Base-by-base conservation (phyloP, 37 sponge, comb jelly and placozoan genomes). In the Cladorhizidae sp. region DNA sequence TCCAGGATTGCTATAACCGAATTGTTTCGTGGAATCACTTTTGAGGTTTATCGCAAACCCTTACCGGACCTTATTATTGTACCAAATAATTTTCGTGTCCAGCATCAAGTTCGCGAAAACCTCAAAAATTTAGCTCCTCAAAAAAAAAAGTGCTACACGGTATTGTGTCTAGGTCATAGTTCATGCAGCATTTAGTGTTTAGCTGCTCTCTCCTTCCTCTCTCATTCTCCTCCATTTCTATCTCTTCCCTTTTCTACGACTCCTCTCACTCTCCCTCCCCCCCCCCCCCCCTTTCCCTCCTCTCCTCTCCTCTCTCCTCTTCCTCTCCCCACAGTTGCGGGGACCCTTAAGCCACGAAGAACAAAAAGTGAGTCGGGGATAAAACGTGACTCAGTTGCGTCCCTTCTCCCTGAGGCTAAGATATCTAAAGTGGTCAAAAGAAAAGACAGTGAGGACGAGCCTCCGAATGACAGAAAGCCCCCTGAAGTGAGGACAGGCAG, bases 401-500 rank as follows among this genome's bases (percentile, higher is more conserved):
- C 45, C n/a, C 23, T 32, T 14, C n/a, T 42, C n/a, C 75, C 83
- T 32, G 49, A 51, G 0, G 35, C 76, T 0, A 76, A 67, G 45
- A 38, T 61, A 35, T 52, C 40, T 25, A 61, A 55, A 40, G 31
- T 76, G 43, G 72, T 59, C 33, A 72, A 40, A n/a, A 51, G 35
- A 63, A 58, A 25, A 55, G 33, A 55, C 38, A 68, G 72, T 45
- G 32, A 61, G 9, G 33, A 58, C 3, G 67, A 67, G 0, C 88
- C 88, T 32, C 88, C 88, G 43, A 88, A 88, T 33, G 50, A 51
- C 39, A 81, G 78, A 32, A 51, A 75, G 41, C 82, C 83, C 21
- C 88, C 88, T 41, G 78, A 88, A 73, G 88, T 88, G 43, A 76
- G 49, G 26, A n/a, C n/a, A n/a, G n/a, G n/a, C n/a, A n/a, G n/a